A percentile compares a stretch with the other conserved stretches of the same genome.
Evolutionary conservation across 2,113 vertebrate species (phyloP).

Genomic region (Aptenodytes forsteri): DNA sequence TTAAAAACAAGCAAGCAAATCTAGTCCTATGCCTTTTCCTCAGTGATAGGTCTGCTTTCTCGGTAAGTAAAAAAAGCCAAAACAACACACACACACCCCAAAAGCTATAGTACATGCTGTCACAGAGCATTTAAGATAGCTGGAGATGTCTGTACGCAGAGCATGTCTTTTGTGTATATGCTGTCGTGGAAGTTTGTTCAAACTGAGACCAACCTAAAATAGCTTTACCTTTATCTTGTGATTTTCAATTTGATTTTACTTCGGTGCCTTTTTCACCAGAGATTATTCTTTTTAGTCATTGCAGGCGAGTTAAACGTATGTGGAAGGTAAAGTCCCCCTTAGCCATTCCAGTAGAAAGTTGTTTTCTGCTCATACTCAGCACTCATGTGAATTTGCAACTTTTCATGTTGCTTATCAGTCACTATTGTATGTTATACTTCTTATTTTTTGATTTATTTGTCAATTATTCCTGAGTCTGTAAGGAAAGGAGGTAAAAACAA

Average conservation of each 20-base stretch:
- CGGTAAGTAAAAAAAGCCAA: neutral
- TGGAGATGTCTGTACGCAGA: neutral
- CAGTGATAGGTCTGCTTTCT: neutral
- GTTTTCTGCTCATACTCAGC: neutral
- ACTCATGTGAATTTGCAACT: neutral
- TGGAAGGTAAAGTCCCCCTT: neutral
- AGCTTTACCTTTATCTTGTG: conserved; percentile 10
- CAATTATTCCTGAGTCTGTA: neutral
- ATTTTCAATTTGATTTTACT: conserved; percentile 23
- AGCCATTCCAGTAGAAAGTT: neutral
- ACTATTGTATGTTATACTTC: neutral
- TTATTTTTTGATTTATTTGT: neutral
- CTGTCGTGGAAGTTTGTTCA: neutral
- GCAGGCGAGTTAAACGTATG: neutral
- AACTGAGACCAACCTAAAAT: neutral
- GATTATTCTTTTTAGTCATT: neutral
- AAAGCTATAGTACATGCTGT: neutral
- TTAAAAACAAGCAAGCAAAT: neutral
- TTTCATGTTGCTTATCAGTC: neutral
- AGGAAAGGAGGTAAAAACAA: conserved; percentile 18
- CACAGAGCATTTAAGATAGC: neutral
- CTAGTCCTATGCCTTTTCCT: neutral
- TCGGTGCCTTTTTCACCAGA: neutral
- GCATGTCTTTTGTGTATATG: neutral
- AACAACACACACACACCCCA: neutral